These are phyloP conservation scores for Nematostella vectensis DNA, from an alignment of 92 coral and sea anemone genomes.

Conservation along the genomic window DNA sequence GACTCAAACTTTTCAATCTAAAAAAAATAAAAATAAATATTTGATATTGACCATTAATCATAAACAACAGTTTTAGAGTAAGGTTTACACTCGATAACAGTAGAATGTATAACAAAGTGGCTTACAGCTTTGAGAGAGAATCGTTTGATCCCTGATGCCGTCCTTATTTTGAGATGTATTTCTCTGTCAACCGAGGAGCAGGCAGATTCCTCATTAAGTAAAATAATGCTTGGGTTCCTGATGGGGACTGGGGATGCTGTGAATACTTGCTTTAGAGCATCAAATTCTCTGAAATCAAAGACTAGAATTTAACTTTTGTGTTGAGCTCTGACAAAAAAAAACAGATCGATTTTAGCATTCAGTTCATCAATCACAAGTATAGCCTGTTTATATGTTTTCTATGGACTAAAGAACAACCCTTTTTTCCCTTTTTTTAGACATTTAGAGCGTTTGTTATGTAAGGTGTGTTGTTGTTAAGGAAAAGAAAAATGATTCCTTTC, in stretches of 20 bases:
- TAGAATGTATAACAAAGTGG: background rate
- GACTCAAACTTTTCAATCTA: slow-evolving; percentile 73
- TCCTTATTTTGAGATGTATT: slow-evolving; percentile 67
- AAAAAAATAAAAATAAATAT: slow-evolving; percentile 1
- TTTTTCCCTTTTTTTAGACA: too few relatives aligned
- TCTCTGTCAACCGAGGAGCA: slow-evolving; percentile 57
- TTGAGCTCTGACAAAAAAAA: too few relatives aligned
- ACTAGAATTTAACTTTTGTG: too few relatives aligned
- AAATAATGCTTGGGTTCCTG: slow-evolving; percentile 7
- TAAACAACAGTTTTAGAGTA: background rate
- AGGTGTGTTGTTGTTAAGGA: too few relatives aligned
- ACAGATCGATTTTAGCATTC: too few relatives aligned
- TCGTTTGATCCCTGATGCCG: slow-evolving; percentile 73
- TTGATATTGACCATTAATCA: background rate
- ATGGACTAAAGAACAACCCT: too few relatives aligned
- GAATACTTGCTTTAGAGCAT: slow-evolving; percentile 30
- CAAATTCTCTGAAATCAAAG: slow-evolving; percentile 36
- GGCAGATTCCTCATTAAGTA: slow-evolving; percentile 3
- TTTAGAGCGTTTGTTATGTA: too few relatives aligned
- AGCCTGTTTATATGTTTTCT: too few relatives aligned
- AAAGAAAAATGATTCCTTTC: too few relatives aligned
- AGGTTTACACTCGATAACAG: background rate
- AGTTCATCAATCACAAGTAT: too few relatives aligned
- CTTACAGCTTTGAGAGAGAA: slow-evolving; percentile 76
- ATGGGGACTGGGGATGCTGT: too few relatives aligned